Evolutionary conservation across 2,113 vertebrate species (phyloP).

Genomic region (Cyprinodon tularosa): DNA sequence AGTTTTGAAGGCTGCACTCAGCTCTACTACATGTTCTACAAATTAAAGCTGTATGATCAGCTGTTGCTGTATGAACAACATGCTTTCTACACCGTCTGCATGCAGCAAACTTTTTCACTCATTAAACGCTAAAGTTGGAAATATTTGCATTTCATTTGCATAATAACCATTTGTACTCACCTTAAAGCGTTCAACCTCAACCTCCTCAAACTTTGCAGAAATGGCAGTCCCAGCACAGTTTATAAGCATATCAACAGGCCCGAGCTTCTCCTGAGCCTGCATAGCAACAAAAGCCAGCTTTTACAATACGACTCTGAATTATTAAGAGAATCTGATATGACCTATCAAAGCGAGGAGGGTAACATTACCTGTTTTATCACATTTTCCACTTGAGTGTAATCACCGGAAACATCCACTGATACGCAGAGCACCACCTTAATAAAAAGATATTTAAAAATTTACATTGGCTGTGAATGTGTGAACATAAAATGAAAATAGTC

Average conservation of each 20-base stretch:
- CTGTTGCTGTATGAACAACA: too few relatives aligned
- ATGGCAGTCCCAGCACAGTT: slow-evolving; percentile 92
- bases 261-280: slow-evolving; percentile 96
- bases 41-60: too few relatives aligned
- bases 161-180: slow-evolving; percentile 72
- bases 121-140: too few relatives aligned
- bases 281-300: slow-evolving; percentile 3
- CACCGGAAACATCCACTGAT: slow-evolving; percentile 95
- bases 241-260: slow-evolving; percentile 97
- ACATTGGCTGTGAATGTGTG: not conserved
- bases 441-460: slow-evolving; percentile 23
- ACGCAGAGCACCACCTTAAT: slow-evolving; percentile 94
- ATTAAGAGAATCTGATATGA: slow-evolving; percentile 20
- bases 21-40: too few relatives aligned
- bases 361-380: slow-evolving; percentile 93
- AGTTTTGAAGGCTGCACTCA: too few relatives aligned
- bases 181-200: slow-evolving; percentile 88
- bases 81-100: too few relatives aligned
- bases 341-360: slow-evolving; percentile 14
- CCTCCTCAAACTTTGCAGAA: slow-evolving; percentile 92
- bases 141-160: too few relatives aligned
- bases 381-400: slow-evolving; percentile 92
- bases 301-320: slow-evolving; percentile 9
- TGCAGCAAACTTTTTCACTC: too few relatives aligned
- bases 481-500: not conserved